Percentiles rank a stretch among this genome's conserved stretches.
Conservation (phyloP, 64 coral and sea anemone genomes). For the Montipora cactus region DNA sequence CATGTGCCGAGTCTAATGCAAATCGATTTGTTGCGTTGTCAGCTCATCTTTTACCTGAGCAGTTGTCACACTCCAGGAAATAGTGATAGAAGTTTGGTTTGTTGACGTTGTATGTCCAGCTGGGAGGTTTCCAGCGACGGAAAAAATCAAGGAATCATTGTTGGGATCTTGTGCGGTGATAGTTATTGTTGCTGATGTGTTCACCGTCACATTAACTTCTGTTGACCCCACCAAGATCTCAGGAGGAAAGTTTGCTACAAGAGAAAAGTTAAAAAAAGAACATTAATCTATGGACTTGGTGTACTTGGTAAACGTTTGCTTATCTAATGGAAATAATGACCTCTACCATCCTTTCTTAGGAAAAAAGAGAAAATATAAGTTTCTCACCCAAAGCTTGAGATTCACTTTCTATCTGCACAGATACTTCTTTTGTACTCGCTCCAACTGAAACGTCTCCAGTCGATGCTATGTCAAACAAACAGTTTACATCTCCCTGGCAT, state of each 20-base stretch:
- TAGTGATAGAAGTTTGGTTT: background rate
- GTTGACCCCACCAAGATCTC: conserved; percentile 26
- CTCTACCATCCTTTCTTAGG: too few species aligned
- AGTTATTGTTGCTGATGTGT: conserved; percentile 1
- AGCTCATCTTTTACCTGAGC: conserved; percentile 11
- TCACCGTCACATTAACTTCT: conserved; percentile 19
- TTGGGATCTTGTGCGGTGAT: conserved; percentile 42
- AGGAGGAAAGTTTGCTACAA: conserved; percentile 45
- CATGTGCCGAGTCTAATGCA: too few species aligned
- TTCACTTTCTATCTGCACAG: conserved; percentile 21
- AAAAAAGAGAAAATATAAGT: background rate
- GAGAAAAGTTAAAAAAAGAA: background rate
- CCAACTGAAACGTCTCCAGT: conserved; percentile 38
- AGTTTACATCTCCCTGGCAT: conserved; percentile 23
- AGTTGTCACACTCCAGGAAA: conserved; percentile 26
- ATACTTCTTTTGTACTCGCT: conserved; percentile 8
- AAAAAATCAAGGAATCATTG: conserved; percentile 48
- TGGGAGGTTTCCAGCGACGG: conserved; percentile 48
- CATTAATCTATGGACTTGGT: background rate
- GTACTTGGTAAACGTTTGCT: too few species aligned
- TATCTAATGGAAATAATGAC: too few species aligned
- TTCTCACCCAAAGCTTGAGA: background rate
- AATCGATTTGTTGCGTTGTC: background rate
- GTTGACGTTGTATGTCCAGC: background rate
- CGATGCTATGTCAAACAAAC: conserved; percentile 39